Evolutionary conservation across 2,888 invertebrate species (phyloP).

Genomic region (Agonopterix heracliana): DNA sequence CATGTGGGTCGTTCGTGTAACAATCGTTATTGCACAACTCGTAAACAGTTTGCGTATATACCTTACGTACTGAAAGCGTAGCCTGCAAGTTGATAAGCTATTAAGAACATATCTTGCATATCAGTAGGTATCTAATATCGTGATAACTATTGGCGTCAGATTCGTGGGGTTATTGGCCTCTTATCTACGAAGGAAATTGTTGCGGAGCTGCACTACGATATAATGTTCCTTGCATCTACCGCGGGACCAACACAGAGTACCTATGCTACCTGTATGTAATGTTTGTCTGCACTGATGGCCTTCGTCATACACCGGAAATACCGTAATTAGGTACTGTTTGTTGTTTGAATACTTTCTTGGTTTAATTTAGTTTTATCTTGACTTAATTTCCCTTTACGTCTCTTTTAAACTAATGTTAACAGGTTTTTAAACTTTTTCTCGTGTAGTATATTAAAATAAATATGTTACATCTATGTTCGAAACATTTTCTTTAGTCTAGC

Average conservation of each 20-base stretch:
- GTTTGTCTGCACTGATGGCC: slow-evolving; percentile 14
- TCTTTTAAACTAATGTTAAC: no score
- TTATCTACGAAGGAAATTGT: slow-evolving; percentile 20
- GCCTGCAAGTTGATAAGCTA: no score
- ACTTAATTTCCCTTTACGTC: no score
- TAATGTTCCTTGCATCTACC: background rate
- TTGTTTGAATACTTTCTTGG: slow-evolving; percentile 5
- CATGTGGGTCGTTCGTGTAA: no score
- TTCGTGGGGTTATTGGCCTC: slow-evolving; percentile 26
- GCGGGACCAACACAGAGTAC: background rate
- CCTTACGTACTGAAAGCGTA: no score
- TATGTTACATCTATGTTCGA: no score
- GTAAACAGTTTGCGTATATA: no score
- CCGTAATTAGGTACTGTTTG: slow-evolving; percentile 24
- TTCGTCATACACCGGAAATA: slow-evolving; percentile 23
- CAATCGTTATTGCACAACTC: no score
- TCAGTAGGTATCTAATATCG: slow-evolving; percentile 5
- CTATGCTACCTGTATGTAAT: background rate
- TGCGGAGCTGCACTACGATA: background rate
- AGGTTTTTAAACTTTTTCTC: no score
- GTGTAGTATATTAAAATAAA: no score
- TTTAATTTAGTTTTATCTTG: slow-evolving; percentile 11
- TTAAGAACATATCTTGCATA: no score
- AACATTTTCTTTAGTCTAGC: background rate
- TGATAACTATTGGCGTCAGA: slow-evolving; percentile 20